Evolutionary conservation across 2,888 invertebrate genomes (phyloP), one percentile per base, ranked within the genome.

Genomic region (Orgyia antiqua): DNA sequence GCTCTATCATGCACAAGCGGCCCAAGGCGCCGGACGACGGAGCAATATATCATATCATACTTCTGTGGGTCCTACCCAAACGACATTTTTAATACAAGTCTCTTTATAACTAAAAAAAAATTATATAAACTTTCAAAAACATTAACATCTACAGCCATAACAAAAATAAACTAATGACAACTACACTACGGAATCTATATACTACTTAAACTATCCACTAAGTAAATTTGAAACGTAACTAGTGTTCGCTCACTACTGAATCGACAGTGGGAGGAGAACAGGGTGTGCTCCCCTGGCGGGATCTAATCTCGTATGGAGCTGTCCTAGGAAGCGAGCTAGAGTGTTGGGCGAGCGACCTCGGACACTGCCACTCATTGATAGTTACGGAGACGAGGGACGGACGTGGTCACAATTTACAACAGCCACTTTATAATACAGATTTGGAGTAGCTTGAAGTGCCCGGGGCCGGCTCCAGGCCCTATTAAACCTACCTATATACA

Each of bases 131-230:
- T 78, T 36, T 80, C 67, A 74, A 80, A 79, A 83, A 78, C 69
- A 73, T 83, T 82, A 83, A 84, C 83, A 80, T 72, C 84, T 84
- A 83, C 83, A 78, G 83, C 80, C 82, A 83, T 84, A 84, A 83
- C 82, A 83, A 84, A 84, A 84, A 82, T 82, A 83, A 39, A 72
- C 80, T 84, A 84, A 78, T 73, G 79, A 82, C 73, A 60, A 74
- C 82, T 83, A 84, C 73, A 42, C 84, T 84, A 84, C 78, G 77
- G 73, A 77, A 75, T 68, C 83, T 84, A 84, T 77, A 43, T 53
- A 64, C 82, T 84, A 83, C 73, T 69, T 82, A 83, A 67, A 75
- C 82, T 84, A 83, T 70, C 54, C 60, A 67, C 80, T 84, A 82
- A 73, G 69, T 77, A 65, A 77, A 72, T 68, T 70, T 72, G 68